Conservation (phyloP, 2,888 invertebrate species). For the Lasioglossum lativentre region DNA sequence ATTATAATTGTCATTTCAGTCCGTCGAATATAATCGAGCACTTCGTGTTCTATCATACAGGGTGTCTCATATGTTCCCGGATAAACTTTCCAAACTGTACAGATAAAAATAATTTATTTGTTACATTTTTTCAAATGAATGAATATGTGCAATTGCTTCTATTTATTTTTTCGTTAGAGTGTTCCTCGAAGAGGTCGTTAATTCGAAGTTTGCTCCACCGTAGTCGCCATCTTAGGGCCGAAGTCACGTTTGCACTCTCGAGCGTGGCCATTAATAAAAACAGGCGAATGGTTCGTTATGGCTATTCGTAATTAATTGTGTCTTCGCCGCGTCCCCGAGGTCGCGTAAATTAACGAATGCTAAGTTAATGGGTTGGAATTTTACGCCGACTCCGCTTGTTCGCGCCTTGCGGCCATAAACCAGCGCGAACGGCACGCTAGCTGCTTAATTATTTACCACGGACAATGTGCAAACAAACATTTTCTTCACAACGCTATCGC, state of each 20-base stretch:
- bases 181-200: slow-evolving; percentile 54
- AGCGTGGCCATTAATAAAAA: slow-evolving; percentile 57
- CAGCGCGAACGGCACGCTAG: not conserved
- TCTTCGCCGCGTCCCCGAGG: slow-evolving; percentile 33
- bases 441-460: not conserved
- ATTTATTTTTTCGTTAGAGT: not conserved
- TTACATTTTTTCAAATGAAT: too few species aligned
- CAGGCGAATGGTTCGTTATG: slow-evolving; percentile 61
- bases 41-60: not conserved
- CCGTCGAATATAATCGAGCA: not conserved
- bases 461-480: not conserved
- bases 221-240: slow-evolving; percentile 48
- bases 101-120: not conserved
- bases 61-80: not conserved
- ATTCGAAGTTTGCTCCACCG: slow-evolving; percentile 46
- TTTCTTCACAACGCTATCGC: not conserved
- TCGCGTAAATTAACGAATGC: slow-evolving; percentile 52
- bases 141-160: slow-evolving; percentile 9
- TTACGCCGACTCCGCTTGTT: slow-evolving; percentile 4
- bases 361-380: slow-evolving; percentile 54
- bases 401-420: slow-evolving; percentile 7
- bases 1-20: not conserved
- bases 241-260: slow-evolving; percentile 61
- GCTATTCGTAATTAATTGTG: slow-evolving; percentile 59
- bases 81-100: not conserved